A percentile compares a stretch with the other conserved stretches of the same genome.
phyloP scores from a whole-genome alignment of 2,888 invertebrate species.

The Orthosia gothica region DNA sequence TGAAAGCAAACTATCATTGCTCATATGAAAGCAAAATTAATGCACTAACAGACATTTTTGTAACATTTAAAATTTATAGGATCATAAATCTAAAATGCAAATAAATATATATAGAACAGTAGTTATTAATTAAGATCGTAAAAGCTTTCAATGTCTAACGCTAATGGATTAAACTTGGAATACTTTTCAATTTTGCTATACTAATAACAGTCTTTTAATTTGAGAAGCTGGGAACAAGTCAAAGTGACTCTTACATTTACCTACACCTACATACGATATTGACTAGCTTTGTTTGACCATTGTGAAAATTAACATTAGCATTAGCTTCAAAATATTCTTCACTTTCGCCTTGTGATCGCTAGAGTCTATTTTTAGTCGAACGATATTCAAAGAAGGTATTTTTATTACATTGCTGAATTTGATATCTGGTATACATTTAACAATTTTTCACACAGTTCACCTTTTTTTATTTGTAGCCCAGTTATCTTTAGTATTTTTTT shows the following conservation, averaged over 20 bases:
- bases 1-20: conserved; percentile 11
- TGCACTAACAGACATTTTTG: conserved; percentile 16
- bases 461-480: neutral
- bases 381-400: conserved; percentile 10
- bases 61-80: conserved; percentile 14
- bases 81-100: conserved; percentile 44
- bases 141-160: conserved; percentile 7
- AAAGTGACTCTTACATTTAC: neutral
- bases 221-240: neutral
- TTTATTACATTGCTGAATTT: neutral
- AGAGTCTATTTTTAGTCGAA: conserved; percentile 24
- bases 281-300: conserved; percentile 11
- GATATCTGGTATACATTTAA: neutral
- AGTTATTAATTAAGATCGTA: conserved; percentile 33
- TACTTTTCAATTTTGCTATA: conserved; percentile 5
- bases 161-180: conserved; percentile 8
- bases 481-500: neutral
- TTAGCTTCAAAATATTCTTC: conserved; percentile 21
- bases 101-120: conserved; percentile 16
- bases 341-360: conserved; percentile 34
- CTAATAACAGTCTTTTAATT: conserved; percentile 7
- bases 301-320: conserved; percentile 15
- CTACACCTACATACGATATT: neutral
- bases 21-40: conserved; percentile 6
- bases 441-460: neutral